Evolutionary conservation across 2,113 vertebrate genomes (phyloP).

Genomic region (Falcunculus frontatus): DNA sequence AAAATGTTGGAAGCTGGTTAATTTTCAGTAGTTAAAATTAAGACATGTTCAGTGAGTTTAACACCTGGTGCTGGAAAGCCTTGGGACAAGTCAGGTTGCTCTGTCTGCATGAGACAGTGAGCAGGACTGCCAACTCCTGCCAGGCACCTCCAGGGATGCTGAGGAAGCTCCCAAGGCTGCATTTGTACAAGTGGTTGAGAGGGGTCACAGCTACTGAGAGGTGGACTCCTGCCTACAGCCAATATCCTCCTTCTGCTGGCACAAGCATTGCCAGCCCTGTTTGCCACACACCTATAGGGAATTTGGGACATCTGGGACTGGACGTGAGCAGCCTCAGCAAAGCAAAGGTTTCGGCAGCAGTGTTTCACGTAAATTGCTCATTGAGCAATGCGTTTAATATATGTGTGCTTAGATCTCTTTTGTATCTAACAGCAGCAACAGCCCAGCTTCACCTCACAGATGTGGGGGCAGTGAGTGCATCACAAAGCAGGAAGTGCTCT

Average conservation of each 20-base stretch:
- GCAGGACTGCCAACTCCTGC: not conserved
- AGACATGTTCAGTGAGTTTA: not conserved
- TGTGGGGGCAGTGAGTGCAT: not conserved
- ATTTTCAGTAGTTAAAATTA: not conserved
- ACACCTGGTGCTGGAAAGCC: not conserved
- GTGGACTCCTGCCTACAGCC: not conserved
- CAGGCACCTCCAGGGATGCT: not conserved
- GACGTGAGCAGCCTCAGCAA: not conserved
- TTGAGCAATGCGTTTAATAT: not conserved
- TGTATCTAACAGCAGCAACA: fast-evolving
- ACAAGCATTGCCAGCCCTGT: not conserved
- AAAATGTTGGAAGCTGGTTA: not conserved
- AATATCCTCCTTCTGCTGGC: not conserved
- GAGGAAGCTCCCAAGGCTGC: not conserved
- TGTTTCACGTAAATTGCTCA: not conserved
- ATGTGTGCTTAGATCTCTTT: not conserved
- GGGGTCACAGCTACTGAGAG: not conserved
- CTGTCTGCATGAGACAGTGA: not conserved
- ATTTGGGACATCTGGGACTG: not conserved
- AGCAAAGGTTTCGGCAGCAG: not conserved
- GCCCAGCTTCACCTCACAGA: not conserved
- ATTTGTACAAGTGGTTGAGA: not conserved
- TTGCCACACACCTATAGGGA: not conserved
- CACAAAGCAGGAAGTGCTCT: not conserved
- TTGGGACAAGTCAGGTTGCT: not conserved